A percentile compares a stretch with the other conserved stretches of the same genome.
Conservation (phyloP, 2,888 invertebrate species). For the Dromius quadrimaculatus region DNA sequence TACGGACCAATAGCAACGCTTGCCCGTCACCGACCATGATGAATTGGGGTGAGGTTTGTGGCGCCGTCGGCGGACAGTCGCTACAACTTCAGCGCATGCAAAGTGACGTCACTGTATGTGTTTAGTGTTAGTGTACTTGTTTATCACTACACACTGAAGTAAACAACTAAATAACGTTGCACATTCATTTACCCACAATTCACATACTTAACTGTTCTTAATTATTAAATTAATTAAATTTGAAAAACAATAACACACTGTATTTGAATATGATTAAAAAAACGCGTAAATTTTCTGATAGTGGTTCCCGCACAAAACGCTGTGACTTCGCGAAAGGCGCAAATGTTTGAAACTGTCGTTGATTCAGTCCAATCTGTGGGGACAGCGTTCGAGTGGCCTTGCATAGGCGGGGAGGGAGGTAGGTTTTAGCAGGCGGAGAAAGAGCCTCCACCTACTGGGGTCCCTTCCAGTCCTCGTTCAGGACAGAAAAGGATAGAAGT, state of each 20-base stretch:
- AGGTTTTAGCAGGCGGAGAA: constrained; percentile 39
- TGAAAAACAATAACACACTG: too few relatives aligned
- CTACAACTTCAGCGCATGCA: constrained; percentile 7
- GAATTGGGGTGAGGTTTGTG: constrained; percentile 66
- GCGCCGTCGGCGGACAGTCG: constrained; percentile 58
- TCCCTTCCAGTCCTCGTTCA: constrained; percentile 38
- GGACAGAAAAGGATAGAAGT: constrained; percentile 15
- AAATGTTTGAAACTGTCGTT: constrained; percentile 45
- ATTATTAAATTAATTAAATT: too few relatives aligned
- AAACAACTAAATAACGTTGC: too few relatives aligned
- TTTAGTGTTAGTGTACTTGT: constrained; percentile 19
- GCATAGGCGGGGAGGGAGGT: constrained; percentile 13
- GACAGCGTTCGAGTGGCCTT: constrained; percentile 25
- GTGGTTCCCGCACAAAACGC: too few relatives aligned
- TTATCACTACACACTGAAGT: constrained; percentile 12
- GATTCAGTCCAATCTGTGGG: constrained; percentile 22
- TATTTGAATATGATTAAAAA: too few relatives aligned
- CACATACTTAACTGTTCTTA: too few relatives aligned
- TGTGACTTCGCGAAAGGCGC: constrained; percentile 45
- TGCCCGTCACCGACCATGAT: constrained; percentile 73
- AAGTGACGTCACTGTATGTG: constrained; percentile 5
- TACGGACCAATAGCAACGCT: constrained; percentile 66
- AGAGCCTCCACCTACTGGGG: constrained; percentile 39
- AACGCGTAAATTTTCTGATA: too few relatives aligned
- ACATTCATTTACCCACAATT: too few relatives aligned